phyloP scores from a whole-genome alignment of 2,888 invertebrate genomes.

The Autographa pulchrina region DNA sequence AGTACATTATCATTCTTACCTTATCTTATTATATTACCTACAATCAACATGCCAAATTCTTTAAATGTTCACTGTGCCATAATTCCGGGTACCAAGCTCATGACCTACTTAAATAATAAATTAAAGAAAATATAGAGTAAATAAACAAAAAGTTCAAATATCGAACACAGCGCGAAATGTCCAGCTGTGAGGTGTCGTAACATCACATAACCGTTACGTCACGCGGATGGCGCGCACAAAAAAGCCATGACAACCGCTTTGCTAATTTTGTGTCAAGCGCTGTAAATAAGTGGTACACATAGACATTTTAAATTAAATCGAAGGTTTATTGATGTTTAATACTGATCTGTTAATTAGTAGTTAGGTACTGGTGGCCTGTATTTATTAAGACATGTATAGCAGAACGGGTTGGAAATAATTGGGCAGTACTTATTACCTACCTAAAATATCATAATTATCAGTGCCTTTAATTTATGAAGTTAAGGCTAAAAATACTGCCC shows the following conservation, averaged over 20 bases:
- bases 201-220: conserved; percentile 62
- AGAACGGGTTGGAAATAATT: background rate
- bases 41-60: conserved; percentile 11
- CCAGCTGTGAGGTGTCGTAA: conserved; percentile 40
- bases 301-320: background rate
- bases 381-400: background rate
- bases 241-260: conserved; percentile 35
- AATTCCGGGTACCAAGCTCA: conserved; percentile 35
- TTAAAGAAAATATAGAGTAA: conserved; percentile 41
- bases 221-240: conserved; percentile 36
- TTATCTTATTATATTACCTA: too few relatives aligned
- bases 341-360: background rate
- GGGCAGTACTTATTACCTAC: background rate
- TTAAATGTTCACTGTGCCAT: conserved; percentile 20
- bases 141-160: conserved; percentile 49
- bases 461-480: too few relatives aligned
- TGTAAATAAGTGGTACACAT: background rate
- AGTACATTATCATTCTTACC: too few relatives aligned
- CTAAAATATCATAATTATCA: too few relatives aligned
- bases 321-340: background rate
- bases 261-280: conserved; percentile 42
- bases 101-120: conserved; percentile 32
- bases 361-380: background rate
- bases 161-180: conserved; percentile 26
- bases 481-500: too few relatives aligned